phyloP scores from a whole-genome alignment of 2,888 invertebrate species.

The Dastarcus helophoroides region DNA sequence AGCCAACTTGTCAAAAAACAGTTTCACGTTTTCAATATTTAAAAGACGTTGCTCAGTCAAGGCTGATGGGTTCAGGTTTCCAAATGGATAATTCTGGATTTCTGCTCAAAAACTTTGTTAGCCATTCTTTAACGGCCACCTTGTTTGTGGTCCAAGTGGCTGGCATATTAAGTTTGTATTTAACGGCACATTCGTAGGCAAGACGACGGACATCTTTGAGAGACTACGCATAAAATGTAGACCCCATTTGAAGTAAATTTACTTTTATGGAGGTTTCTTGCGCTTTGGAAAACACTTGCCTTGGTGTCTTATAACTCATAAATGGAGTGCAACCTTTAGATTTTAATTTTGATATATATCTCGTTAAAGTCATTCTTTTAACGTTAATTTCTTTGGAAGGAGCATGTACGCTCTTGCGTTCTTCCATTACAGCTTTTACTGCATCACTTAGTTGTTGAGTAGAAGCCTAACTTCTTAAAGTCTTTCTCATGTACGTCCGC shows the following conservation, averaged over 20 bases:
- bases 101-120: constrained; percentile 11
- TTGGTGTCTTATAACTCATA: too few relatives aligned
- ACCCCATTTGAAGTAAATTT: constrained; percentile 5
- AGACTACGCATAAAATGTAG: constrained; percentile 6
- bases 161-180: constrained; percentile 8
- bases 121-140: constrained; percentile 12
- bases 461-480: background rate
- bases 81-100: constrained; percentile 6
- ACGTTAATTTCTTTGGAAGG: too few relatives aligned
- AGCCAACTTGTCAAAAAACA: constrained; percentile 10
- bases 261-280: too few relatives aligned
- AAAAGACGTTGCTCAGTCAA: constrained; percentile 13
- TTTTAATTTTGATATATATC: background rate
- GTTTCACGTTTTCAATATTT: constrained; percentile 12
- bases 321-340: background rate
- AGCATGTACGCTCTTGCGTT: too few relatives aligned
- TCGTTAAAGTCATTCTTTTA: too few relatives aligned
- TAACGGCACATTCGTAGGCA: constrained; percentile 7
- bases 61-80: constrained; percentile 10
- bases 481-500: constrained; percentile 1
- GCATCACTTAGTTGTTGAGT: background rate
- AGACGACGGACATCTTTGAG: constrained; percentile 10
- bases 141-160: constrained; percentile 9
- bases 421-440: too few relatives aligned
- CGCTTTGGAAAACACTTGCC: too few relatives aligned